Conservation (phyloP, 2,888 invertebrate species). For the Dermolepida albohirtum region DNA sequence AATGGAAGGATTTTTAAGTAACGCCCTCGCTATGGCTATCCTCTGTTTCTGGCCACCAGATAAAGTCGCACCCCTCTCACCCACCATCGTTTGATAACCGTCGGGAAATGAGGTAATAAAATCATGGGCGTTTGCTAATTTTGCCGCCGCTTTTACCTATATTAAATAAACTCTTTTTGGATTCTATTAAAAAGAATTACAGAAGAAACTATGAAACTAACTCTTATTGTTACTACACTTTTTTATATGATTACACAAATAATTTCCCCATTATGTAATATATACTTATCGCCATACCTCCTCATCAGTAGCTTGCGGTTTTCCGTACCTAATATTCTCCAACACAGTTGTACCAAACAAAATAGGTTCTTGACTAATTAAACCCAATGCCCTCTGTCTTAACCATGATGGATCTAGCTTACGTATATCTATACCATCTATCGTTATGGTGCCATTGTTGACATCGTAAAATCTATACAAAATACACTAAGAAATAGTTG, state of each 20-base stretch:
- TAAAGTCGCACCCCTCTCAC: slow-evolving; percentile 91
- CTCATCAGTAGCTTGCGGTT: slow-evolving; percentile 74
- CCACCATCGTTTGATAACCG: slow-evolving; percentile 87
- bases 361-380: slow-evolving; percentile 94
- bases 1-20: slow-evolving; percentile 90
- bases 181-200: too few relatives aligned
- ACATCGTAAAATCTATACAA: slow-evolving; percentile 83
- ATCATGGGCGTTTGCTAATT: slow-evolving; percentile 90
- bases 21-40: slow-evolving; percentile 93
- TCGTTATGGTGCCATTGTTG: slow-evolving; percentile 75
- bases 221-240: too few relatives aligned
- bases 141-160: slow-evolving; percentile 82
- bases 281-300: slow-evolving; percentile 65
- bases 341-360: slow-evolving; percentile 90
- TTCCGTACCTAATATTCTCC: slow-evolving; percentile 95
- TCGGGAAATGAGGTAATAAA: slow-evolving; percentile 86
- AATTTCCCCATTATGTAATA: too few relatives aligned
- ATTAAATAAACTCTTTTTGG: slow-evolving; percentile 2
- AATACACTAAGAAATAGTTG: not conserved
- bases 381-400: slow-evolving; percentile 83
- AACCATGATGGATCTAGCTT: slow-evolving; percentile 86
- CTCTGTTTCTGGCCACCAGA: slow-evolving; percentile 96
- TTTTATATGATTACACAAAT: too few relatives aligned
- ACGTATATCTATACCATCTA: slow-evolving; percentile 80
- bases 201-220: too few relatives aligned